Base-by-base conservation (phyloP, 2,888 invertebrate genomes). In the Cephus runcator region DNA sequence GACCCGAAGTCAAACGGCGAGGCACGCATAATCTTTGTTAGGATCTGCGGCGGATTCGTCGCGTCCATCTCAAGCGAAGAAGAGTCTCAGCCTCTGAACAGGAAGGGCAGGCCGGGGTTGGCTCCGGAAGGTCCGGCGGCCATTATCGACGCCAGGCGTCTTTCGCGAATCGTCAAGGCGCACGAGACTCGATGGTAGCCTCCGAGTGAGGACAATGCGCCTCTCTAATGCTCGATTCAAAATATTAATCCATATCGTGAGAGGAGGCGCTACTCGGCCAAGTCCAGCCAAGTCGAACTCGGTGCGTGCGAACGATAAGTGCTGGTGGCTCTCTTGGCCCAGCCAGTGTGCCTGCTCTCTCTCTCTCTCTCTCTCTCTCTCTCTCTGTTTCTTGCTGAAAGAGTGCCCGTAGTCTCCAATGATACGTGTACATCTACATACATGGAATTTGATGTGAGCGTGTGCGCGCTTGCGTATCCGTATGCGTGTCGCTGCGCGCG, bases 211-310 rank as follows among this genome's bases (percentile, higher is more conserved):
- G 69, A 75, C 34, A 31, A 69, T 15, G 40, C 68, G 56, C 56
- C 56, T 56, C 56, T 33, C 71, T 34, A 31, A 79, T 77, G 80
- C 75, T 75, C 74, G 79, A 82, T 81, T 80, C 79, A 81, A 81
- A 80, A 77, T 82, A 82, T 79, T 79, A 81, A 80, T 80, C 81
- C 80, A 80, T 81, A 82, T 77, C 81, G 76, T 78, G 56, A 56
- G 23, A 56, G 23, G 56, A 40, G 74, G 77, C 75, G 68, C 73
- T 68, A 73, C 75, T 73, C 71, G 71, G 12, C 71, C 71, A 56
- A 56, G 56, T 56, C 56, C 56, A 56, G 56, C 23, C 56, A 23
- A 56, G 56, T 56, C 9, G 56, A 56, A 56, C 9, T 9, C 56
- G 56, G 23, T 56, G 56, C 56, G 56, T 56, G 23, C 56, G 56